Evolutionary conservation across 2,888 invertebrate species (phyloP).

Genomic region (Drosophila quinaria): DNA sequence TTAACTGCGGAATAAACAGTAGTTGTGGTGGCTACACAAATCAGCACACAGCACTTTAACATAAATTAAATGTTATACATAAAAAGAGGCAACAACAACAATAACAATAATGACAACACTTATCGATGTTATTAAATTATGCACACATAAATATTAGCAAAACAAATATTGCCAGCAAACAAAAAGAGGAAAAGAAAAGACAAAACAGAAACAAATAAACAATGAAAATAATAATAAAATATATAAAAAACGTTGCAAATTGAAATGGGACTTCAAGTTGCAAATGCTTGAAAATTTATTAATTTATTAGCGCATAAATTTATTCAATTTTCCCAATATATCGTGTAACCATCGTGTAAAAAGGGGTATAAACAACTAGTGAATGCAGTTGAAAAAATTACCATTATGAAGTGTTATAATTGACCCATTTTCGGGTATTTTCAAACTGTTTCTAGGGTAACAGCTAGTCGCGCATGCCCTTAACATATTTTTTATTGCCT

Average conservation of each 20-base stretch:
- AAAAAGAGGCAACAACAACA: constrained; percentile 4
- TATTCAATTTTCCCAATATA: constrained; percentile 32
- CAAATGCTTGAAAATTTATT: constrained; percentile 49
- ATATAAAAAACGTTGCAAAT: constrained; percentile 36
- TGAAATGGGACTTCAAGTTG: constrained; percentile 45
- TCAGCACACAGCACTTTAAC: constrained; percentile 23
- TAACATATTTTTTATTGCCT: constrained; percentile 6
- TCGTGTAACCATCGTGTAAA: not conserved
- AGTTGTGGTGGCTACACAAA: constrained; percentile 27
- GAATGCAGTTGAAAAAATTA: too few relatives aligned
- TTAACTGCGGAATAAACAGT: constrained; percentile 38
- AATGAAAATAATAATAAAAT: not conserved
- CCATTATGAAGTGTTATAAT: too few relatives aligned
- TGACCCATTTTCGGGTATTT: not conserved
- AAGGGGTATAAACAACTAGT: not conserved
- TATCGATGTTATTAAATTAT: constrained; percentile 48
- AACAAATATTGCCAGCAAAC: constrained; percentile 23
- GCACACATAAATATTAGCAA: constrained; percentile 46
- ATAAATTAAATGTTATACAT: constrained; percentile 18
- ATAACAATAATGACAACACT: constrained; percentile 16
- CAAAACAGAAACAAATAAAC: not conserved
- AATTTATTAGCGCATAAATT: constrained; percentile 62
- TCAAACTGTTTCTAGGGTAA: not conserved
- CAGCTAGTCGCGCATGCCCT: not conserved
- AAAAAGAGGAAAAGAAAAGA: not conserved